Conservation (phyloP, 2,888 invertebrate genomes). For the Tuberolachnus salignus region DNA sequence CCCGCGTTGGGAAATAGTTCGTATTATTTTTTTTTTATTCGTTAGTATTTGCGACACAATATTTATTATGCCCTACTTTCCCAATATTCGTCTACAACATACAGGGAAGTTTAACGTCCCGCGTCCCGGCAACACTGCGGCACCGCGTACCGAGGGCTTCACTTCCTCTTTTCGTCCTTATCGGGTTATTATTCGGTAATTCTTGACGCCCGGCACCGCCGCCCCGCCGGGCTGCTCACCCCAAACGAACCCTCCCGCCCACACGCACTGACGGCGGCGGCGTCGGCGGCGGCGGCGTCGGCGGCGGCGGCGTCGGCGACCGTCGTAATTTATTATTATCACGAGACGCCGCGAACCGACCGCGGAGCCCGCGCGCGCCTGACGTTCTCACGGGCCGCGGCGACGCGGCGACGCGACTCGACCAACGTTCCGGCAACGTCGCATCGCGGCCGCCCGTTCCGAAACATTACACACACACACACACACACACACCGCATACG, state of each 20-base stretch:
- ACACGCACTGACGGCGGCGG: too few relatives aligned
- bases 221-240: background rate
- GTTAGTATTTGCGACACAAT: too few relatives aligned
- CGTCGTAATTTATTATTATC: background rate
- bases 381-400: background rate
- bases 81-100: too few relatives aligned
- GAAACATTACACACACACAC: slow-evolving; percentile 37
- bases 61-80: too few relatives aligned
- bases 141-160: background rate
- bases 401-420: background rate
- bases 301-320: slow-evolving; percentile 1
- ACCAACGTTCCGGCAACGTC: slow-evolving; percentile 19
- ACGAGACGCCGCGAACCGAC: background rate
- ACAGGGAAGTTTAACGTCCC: slow-evolving; percentile 2
- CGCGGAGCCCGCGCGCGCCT: background rate
- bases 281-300: too few relatives aligned
- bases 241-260: background rate
- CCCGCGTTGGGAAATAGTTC: too few relatives aligned
- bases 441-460: slow-evolving; percentile 31
- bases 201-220: background rate
- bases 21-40: too few relatives aligned
- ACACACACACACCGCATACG: background rate
- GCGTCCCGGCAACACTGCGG: slow-evolving; percentile 7
- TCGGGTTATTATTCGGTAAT: background rate
- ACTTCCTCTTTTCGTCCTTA: background rate